Evolutionary conservation across 2,797 vertebrate genomes (phyloP).

Genomic region (Merluccius polli): DNA sequence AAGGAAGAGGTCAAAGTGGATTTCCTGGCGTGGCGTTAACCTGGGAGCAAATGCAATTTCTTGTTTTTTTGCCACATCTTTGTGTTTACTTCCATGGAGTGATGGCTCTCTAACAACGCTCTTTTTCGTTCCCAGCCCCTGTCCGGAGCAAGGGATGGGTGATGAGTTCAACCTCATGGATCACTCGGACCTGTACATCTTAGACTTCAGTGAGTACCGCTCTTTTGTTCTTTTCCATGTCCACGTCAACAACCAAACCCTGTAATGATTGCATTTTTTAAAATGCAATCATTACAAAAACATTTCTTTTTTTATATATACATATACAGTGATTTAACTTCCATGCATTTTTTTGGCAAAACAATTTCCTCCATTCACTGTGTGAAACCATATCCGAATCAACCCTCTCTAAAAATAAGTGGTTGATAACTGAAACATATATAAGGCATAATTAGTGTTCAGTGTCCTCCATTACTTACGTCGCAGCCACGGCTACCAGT

Average conservation of each 20-base stretch:
- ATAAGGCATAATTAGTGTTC: not conserved
- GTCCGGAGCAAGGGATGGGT: slow-evolving; percentile 96
- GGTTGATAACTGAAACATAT: not conserved
- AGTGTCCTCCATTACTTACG: not conserved
- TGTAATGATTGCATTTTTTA: too few relatives aligned
- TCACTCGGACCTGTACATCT: slow-evolving; percentile 97
- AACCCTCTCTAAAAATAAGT: not conserved
- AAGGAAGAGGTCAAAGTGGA: slow-evolving; percentile 17
- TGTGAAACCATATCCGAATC: not conserved
- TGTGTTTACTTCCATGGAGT: slow-evolving; percentile 6
- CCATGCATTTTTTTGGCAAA: not conserved
- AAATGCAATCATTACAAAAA: too few relatives aligned
- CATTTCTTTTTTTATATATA: too few relatives aligned
- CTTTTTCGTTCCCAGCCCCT: slow-evolving; percentile 77
- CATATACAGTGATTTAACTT: not conserved
- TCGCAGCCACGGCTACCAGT: not conserved
- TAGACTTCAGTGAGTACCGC: slow-evolving; percentile 92
- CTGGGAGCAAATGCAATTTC: slow-evolving; percentile 3
- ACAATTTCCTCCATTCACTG: not conserved
- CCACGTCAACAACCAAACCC: not conserved
- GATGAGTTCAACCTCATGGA: slow-evolving; percentile 99
- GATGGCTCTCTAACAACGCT: not conserved
- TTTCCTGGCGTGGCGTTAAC: slow-evolving; percentile 20
- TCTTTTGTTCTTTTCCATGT: not conserved
- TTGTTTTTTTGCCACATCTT: not conserved